Evolutionary conservation across 2,797 vertebrate genomes (phyloP).

Genomic region (Paguma larvata): DNA sequence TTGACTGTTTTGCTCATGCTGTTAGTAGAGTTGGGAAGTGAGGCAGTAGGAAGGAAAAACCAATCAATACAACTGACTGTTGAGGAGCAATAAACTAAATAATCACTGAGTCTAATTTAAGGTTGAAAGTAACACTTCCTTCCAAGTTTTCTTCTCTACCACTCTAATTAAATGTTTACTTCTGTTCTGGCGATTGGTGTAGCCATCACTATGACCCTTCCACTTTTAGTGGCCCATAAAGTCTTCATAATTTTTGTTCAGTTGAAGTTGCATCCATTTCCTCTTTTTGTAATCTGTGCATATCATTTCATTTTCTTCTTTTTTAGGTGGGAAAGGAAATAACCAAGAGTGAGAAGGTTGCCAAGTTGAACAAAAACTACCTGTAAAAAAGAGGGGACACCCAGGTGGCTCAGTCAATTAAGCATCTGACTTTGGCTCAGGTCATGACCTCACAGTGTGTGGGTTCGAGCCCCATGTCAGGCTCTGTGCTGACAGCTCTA

Average conservation of each 20-base stretch:
- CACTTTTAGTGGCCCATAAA: not conserved
- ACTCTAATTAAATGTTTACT: not conserved
- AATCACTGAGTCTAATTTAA: not conserved
- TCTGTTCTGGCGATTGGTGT: fast-evolving
- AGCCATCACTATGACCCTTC: fast-evolving
- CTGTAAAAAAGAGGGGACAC: too few species aligned
- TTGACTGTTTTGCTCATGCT: not conserved
- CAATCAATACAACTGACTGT: not conserved
- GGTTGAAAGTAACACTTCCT: not conserved
- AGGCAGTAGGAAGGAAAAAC: not conserved
- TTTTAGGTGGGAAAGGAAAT: not conserved
- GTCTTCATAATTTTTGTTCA: not conserved
- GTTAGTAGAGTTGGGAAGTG: not conserved
- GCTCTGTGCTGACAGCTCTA: too few species aligned
- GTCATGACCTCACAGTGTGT: too few species aligned
- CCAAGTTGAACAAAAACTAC: not conserved
- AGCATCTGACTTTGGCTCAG: too few species aligned
- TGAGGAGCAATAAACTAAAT: not conserved
- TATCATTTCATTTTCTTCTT: not conserved
- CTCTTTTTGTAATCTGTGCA: not conserved
- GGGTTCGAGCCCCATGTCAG: too few species aligned
- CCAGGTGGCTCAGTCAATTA: too few species aligned
- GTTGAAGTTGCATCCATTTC: not conserved
- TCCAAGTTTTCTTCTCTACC: not conserved
- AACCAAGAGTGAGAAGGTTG: not conserved